These are phyloP conservation scores for Arctopsyche grandis DNA, from an alignment of 1,140 invertebrate species.

Conservation along the genomic window DNA sequence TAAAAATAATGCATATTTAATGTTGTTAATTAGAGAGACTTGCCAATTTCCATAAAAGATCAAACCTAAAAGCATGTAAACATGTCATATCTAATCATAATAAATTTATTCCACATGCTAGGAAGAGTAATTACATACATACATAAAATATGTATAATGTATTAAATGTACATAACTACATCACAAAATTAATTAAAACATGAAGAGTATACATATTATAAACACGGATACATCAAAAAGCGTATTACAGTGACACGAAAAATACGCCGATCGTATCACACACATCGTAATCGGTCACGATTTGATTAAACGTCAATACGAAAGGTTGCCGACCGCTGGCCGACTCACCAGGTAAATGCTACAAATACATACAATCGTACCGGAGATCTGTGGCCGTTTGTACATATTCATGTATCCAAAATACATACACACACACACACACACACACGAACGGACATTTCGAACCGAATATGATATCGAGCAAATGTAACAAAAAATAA, in stretches of 20 bases:
- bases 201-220: no score
- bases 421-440: not conserved
- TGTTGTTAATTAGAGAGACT: no score
- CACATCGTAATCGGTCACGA: constrained; percentile 3
- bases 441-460: constrained; percentile 23
- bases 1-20: no score
- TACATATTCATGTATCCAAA: constrained; percentile 26
- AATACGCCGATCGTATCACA: not conserved
- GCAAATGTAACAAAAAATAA: constrained; percentile 52
- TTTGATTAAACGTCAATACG: constrained; percentile 20
- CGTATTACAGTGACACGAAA: constrained; percentile 14
- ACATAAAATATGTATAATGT: no score
- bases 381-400: not conserved
- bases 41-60: no score
- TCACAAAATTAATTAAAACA: no score
- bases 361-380: constrained; percentile 31
- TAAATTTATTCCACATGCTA: no score
- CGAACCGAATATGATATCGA: constrained; percentile 48
- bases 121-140: no score
- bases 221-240: not conserved
- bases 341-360: constrained; percentile 37
- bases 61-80: no score
- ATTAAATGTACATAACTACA: no score
- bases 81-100: no score
- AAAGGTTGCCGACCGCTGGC: constrained; percentile 30